Conservation (phyloP, 2,113 vertebrate species). For the Syrmaticus mikado region DNA sequence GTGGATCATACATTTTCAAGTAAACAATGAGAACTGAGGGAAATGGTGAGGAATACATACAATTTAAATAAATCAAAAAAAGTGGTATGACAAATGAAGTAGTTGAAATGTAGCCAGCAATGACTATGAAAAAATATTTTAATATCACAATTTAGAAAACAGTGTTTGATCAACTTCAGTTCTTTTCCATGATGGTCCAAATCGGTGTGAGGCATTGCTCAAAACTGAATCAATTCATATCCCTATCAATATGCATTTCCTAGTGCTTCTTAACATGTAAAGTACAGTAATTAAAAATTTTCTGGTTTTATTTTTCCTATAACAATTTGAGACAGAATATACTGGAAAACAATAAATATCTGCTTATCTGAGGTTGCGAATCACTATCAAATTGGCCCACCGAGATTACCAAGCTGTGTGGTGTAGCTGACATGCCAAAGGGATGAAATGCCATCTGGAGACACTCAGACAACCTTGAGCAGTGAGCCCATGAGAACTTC, state of each 20-base stretch:
- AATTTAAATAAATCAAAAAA: not conserved
- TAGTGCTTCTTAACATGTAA: not conserved
- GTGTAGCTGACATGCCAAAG: no score
- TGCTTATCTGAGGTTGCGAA: not conserved
- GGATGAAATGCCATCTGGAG: no score
- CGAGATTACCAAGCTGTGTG: not conserved
- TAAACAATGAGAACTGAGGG: not conserved
- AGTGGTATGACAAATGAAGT: not conserved
- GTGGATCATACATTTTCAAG: not conserved
- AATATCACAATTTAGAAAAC: not conserved
- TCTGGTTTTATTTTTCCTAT: not conserved
- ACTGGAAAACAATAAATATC: not conserved
- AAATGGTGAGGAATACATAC: fast-evolving
- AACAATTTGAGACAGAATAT: not conserved
- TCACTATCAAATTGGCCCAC: not conserved
- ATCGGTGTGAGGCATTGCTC: not conserved
- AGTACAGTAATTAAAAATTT: not conserved
- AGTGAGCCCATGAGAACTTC: no score
- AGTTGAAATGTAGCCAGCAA: not conserved
- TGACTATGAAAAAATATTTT: not conserved
- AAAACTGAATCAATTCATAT: not conserved
- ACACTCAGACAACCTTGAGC: no score
- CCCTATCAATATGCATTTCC: not conserved
- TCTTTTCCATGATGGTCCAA: not conserved
- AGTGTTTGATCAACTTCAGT: not conserved